Evolutionary conservation across 23 tunicate genomes (phyloP).

Genomic region (Botrylloides violaceus): DNA sequence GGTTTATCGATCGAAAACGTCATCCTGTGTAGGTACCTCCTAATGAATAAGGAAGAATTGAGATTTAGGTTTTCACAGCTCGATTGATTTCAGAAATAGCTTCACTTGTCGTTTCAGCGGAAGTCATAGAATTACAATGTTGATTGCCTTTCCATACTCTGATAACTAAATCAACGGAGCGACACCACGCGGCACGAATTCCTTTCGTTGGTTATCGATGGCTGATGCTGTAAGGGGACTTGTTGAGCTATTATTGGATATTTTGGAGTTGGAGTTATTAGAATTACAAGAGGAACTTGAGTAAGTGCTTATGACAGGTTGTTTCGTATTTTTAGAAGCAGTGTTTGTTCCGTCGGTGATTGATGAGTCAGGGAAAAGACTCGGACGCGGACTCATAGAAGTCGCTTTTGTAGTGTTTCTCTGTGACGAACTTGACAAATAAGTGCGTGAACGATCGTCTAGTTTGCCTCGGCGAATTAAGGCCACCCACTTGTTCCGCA

Average conservation of each 20-base stretch:
- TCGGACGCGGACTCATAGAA: neutral
- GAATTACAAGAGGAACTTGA: neutral
- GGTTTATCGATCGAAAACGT: too few relatives aligned
- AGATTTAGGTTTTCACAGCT: too few relatives aligned
- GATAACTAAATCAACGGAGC: too few relatives aligned
- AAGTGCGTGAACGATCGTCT: neutral
- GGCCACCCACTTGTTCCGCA: slow-evolving; percentile 41
- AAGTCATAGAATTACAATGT: neutral
- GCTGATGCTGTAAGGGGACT: neutral
- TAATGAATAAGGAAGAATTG: too few relatives aligned
- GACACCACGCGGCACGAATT: neutral
- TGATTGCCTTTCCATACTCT: neutral
- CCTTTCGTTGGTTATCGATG: neutral
- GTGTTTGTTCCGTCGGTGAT: neutral
- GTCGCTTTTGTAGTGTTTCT: neutral
- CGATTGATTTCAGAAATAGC: neutral
- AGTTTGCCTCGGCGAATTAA: slow-evolving; percentile 11
- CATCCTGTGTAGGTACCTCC: too few relatives aligned
- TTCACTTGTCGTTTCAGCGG: neutral
- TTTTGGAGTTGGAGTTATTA: neutral
- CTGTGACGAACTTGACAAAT: neutral
- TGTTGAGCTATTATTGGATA: neutral
- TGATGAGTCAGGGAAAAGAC: neutral
- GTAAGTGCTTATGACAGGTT: neutral
- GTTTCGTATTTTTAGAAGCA: too few relatives aligned